These are phyloP conservation scores for Albula glossodonta DNA, from an alignment of 2,113 vertebrate species.

Conservation along the genomic window DNA sequence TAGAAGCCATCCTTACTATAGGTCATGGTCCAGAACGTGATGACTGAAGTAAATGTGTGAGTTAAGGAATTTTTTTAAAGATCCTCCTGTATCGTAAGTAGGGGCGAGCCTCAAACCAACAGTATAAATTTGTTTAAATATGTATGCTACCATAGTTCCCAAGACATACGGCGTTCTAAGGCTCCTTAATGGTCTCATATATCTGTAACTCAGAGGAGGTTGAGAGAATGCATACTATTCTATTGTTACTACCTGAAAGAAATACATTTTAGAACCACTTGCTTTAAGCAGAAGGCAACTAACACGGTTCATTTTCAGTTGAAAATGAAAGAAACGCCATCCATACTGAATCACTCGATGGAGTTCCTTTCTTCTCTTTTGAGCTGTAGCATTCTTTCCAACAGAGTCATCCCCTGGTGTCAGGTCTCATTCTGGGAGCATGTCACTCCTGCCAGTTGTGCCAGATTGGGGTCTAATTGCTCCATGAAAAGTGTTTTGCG, in stretches of 20 bases:
- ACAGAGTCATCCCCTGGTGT: constrained; percentile 56
- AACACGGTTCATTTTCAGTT: background rate
- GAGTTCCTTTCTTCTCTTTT: constrained; percentile 43
- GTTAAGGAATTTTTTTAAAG: background rate
- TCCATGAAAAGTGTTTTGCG: constrained; percentile 30
- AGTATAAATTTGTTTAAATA: background rate
- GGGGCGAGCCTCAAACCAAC: background rate
- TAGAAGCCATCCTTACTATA: background rate
- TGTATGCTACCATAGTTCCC: background rate
- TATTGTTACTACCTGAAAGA: background rate
- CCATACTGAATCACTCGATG: constrained; percentile 34
- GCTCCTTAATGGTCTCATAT: background rate
- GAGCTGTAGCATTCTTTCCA: constrained; percentile 63
- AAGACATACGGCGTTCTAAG: background rate
- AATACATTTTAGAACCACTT: background rate
- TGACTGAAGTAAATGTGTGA: background rate
- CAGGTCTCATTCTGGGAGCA: constrained; percentile 40
- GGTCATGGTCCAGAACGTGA: background rate
- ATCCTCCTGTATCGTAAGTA: background rate
- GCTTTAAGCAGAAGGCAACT: background rate
- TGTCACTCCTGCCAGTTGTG: background rate
- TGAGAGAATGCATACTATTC: background rate
- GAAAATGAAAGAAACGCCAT: constrained; percentile 31
- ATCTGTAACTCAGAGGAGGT: background rate
- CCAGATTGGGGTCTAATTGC: constrained; percentile 38